phyloP scores from a whole-genome alignment of 2,888 invertebrate genomes.

The Nemapogon koenigi region DNA sequence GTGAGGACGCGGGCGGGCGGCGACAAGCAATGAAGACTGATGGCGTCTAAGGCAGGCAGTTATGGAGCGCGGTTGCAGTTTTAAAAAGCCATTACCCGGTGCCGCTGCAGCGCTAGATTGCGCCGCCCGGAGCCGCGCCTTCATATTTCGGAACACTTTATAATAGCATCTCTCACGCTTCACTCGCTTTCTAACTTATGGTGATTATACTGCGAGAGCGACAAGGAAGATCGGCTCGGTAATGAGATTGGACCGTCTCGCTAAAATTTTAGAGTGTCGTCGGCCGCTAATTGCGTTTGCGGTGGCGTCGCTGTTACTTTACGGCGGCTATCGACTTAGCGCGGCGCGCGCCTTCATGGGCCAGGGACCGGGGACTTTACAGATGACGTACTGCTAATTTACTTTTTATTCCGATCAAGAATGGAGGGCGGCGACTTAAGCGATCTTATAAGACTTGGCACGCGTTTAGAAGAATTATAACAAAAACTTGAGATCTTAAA shows the following conservation, averaged over 20 bases:
- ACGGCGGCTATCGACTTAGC: conserved; percentile 12
- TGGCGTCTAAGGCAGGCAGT: conserved; percentile 60
- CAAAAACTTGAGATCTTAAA: conserved; percentile 32
- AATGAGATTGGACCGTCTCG: conserved; percentile 62
- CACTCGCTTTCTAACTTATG: conserved; percentile 61
- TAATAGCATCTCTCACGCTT: conserved; percentile 63
- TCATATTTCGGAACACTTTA: conserved; percentile 64
- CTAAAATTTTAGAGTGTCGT: conserved; percentile 61
- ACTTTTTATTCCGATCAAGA: conserved; percentile 24
- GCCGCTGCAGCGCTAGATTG: conserved; percentile 39
- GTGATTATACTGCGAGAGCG: conserved; percentile 62
- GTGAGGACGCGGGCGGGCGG: conserved; percentile 50
- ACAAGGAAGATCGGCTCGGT: conserved; percentile 60
- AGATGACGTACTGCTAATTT: conserved; percentile 32
- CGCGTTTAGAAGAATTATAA: too few relatives aligned
- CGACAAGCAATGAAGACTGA: conserved; percentile 67
- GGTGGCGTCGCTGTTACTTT: conserved; percentile 22
- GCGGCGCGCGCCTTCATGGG: conserved; percentile 5
- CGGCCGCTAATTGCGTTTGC: conserved; percentile 57
- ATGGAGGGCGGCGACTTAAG: not conserved
- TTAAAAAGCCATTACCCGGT: conserved; percentile 62
- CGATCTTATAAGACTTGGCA: too few relatives aligned
- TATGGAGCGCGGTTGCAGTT: conserved; percentile 65
- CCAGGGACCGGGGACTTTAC: conserved; percentile 4
- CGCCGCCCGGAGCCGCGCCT: conserved; percentile 26